A percentile compares a stretch with the other conserved stretches of the same genome.
Conservation (phyloP, 2,113 vertebrate species). For the Xyrauchen texanus region DNA sequence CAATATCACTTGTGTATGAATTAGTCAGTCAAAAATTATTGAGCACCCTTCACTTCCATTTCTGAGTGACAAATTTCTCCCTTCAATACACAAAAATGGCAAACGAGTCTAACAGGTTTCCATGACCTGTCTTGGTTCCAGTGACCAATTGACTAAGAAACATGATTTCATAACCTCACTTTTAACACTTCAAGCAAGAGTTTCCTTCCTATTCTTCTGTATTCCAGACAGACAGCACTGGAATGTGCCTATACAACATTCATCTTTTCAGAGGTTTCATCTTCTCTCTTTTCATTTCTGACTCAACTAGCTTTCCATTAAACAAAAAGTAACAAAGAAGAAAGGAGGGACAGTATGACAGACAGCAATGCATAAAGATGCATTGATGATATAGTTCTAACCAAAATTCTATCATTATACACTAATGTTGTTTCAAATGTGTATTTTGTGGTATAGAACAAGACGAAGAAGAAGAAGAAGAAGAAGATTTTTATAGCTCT, state of each 20-base stretch:
- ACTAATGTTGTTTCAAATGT: no score
- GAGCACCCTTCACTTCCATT: neutral
- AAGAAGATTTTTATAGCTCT: no score
- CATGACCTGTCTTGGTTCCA: conserved; percentile 12
- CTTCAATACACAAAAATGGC: neutral
- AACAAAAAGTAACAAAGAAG: neutral
- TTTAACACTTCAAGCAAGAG: neutral
- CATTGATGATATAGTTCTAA: no score
- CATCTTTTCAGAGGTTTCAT: no score
- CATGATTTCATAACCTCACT: conserved; percentile 20
- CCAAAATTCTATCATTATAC: no score
- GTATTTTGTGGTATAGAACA: no score
- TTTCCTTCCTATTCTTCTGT: conserved; percentile 8
- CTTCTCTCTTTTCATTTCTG: neutral
- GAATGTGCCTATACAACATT: conserved; percentile 12
- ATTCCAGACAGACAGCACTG: neutral
- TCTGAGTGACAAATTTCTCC: neutral
- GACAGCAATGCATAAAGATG: no score
- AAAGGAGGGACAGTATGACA: no score
- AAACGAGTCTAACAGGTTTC: conserved; percentile 24
- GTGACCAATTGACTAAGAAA: neutral
- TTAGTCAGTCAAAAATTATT: neutral
- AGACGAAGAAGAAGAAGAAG: no score
- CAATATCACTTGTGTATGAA: conserved; percentile 1
- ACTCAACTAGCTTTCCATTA: neutral